Percentiles rank a stretch among this genome's conserved stretches.
Conservation (phyloP, 2,113 vertebrate species). For the Neogale vison region DNA sequence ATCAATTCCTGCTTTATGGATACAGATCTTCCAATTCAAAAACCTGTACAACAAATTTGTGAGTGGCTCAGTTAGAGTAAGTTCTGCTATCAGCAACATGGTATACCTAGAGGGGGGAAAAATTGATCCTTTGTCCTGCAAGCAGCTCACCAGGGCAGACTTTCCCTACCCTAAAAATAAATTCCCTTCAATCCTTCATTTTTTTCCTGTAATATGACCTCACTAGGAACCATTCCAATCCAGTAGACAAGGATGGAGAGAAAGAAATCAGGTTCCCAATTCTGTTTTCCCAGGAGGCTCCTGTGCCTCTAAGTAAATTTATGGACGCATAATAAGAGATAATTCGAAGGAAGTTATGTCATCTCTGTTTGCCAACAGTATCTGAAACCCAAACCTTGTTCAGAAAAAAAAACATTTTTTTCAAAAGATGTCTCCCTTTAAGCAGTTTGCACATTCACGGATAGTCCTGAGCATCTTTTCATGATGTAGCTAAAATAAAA, state of each 20-base stretch:
- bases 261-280: not conserved
- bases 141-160: not conserved
- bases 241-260: not conserved
- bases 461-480: constrained; percentile 23
- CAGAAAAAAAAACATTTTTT: not conserved
- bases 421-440: constrained; percentile 17
- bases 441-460: not conserved
- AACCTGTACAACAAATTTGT: not conserved
- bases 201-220: constrained; percentile 34
- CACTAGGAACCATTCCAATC: not conserved
- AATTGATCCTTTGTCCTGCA: not conserved
- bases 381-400: constrained; percentile 6
- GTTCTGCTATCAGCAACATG: not conserved
- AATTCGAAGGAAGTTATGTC: constrained; percentile 3
- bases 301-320: constrained; percentile 9
- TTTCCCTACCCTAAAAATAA: not conserved
- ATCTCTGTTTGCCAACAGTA: not conserved
- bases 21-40: not conserved
- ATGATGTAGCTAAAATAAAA: constrained; percentile 58
- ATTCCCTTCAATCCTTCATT: not conserved
- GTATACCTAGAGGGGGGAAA: not conserved
- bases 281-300: not conserved
- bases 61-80: not conserved
- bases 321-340: not conserved
- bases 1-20: not conserved